Percentiles rank a stretch among this genome's conserved stretches.
Conservation (phyloP, 2,113 vertebrate genomes). For the Eublepharis macularius region DNA sequence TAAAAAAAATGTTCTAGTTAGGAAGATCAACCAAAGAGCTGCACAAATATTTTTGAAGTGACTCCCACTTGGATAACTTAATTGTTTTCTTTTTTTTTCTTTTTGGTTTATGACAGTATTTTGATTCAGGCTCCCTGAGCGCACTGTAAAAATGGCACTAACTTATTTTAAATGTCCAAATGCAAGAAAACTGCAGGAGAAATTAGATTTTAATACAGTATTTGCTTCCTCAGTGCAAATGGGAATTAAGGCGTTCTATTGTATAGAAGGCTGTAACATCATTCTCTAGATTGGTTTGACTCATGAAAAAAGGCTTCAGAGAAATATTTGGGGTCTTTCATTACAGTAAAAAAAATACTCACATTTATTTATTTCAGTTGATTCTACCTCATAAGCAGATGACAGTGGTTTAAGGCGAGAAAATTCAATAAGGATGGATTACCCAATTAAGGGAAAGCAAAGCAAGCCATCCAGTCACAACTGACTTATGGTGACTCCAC, state of each 20-base stretch:
- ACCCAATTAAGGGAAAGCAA: neutral
- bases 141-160: conserved; percentile 65
- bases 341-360: neutral
- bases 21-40: conserved; percentile 11
- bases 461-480: no score
- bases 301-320: conserved; percentile 44
- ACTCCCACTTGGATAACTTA: conserved; percentile 47
- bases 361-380: neutral
- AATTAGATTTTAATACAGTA: conserved; percentile 67
- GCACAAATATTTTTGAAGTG: conserved; percentile 44
- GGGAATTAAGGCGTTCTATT: conserved; percentile 49
- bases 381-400: neutral
- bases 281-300: conserved; percentile 37
- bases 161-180: conserved; percentile 69
- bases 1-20: conserved; percentile 7
- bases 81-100: conserved; percentile 46
- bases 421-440: neutral
- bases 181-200: conserved; percentile 59
- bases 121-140: conserved; percentile 57
- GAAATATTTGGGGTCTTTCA: conserved; percentile 12
- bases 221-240: conserved; percentile 64
- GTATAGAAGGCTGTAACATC: conserved; percentile 48
- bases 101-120: conserved; percentile 51
- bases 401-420: neutral
- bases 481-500: no score